Percentiles rank a stretch among this genome's conserved stretches.
phyloP scores from a whole-genome alignment of 2,113 vertebrate species.

The Notothenia rossii region DNA sequence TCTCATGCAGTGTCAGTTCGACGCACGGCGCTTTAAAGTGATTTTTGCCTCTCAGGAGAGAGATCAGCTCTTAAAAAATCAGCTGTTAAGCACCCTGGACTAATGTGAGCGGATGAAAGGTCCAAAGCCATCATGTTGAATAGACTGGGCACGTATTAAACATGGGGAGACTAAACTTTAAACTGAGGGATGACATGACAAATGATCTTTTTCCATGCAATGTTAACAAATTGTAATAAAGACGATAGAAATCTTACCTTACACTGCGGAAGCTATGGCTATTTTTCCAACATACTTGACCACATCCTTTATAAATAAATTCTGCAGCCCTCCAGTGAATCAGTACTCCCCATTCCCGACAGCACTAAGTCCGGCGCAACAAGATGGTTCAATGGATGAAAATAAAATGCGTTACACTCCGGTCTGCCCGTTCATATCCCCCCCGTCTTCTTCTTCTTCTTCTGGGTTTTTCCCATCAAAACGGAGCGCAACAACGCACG shows the following conservation, averaged over 20 bases:
- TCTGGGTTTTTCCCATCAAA: slow-evolving; percentile 81
- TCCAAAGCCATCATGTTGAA: slow-evolving; percentile 51
- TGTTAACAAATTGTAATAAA: slow-evolving; percentile 21
- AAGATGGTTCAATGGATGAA: slow-evolving; percentile 82
- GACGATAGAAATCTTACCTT: slow-evolving; percentile 88
- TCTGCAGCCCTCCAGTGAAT: slow-evolving; percentile 87
- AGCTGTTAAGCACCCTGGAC: slow-evolving; percentile 54
- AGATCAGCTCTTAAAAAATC: slow-evolving; percentile 57
- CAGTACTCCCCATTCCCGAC: slow-evolving; percentile 93
- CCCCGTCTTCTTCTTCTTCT: slow-evolving; percentile 66
- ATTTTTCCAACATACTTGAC: slow-evolving; percentile 94
- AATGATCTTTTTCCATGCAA: slow-evolving; percentile 27
- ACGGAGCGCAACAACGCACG: slow-evolving; percentile 78
- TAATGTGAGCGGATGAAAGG: slow-evolving; percentile 49
- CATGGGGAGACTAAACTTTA: slow-evolving; percentile 72
- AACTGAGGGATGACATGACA: slow-evolving; percentile 58
- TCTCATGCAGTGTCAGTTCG: slow-evolving; percentile 63
- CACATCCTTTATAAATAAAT: slow-evolving; percentile 87
- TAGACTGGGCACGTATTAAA: slow-evolving; percentile 50
- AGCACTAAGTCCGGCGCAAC: slow-evolving; percentile 88
- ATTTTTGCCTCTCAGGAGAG: slow-evolving; percentile 59
- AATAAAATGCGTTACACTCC: slow-evolving; percentile 85
- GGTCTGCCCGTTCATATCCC: slow-evolving; percentile 81
- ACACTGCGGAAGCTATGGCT: slow-evolving; percentile 98
- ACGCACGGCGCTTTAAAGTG: slow-evolving; percentile 72